Percentiles rank a stretch among this genome's conserved stretches.
phyloP scores from a whole-genome alignment of 2,888 invertebrate genomes.

The Drosophila antonietae region DNA sequence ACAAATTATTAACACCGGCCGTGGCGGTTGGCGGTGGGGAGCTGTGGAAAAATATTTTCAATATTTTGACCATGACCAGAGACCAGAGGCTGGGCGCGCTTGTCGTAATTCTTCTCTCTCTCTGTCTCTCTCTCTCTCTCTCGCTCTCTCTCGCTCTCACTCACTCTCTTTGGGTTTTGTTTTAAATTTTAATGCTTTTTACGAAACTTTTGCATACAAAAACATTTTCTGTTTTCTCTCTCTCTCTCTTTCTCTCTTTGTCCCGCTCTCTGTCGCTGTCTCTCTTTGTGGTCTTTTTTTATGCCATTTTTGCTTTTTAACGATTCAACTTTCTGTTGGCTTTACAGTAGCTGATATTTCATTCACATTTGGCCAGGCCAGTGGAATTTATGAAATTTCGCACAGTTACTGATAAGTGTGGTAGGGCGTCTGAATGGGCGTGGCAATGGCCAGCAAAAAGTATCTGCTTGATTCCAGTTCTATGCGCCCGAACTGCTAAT shows the following conservation, averaged over 20 bases:
- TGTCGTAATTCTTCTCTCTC: conserved; percentile 23
- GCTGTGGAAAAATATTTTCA: conserved; percentile 32
- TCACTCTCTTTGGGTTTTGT: conserved; percentile 23
- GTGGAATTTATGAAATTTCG: conserved; percentile 63
- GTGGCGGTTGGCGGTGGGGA: not conserved
- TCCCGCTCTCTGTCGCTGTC: not conserved
- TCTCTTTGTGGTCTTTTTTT: conserved; percentile 34
- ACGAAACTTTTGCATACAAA: conserved; percentile 58
- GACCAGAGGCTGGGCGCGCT: conserved; percentile 23
- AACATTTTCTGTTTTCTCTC: conserved; percentile 14
- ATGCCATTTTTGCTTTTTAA: conserved; percentile 51
- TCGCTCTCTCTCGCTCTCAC: conserved; percentile 3
- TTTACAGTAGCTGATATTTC: conserved; percentile 50
- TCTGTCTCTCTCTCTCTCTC: not conserved
- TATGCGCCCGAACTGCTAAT: conserved; percentile 54
- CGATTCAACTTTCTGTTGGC: conserved; percentile 65
- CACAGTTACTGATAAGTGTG: conserved; percentile 47
- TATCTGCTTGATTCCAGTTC: conserved; percentile 59
- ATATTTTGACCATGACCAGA: conserved; percentile 47
- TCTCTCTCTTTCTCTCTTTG: not conserved
- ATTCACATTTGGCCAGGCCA: conserved; percentile 49
- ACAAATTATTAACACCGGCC: conserved; percentile 55
- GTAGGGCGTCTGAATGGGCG: not conserved
- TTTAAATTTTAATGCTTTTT: conserved; percentile 69
- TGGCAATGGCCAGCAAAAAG: conserved; percentile 34